Percentiles rank a stretch among this genome's conserved stretches.
Conservation (phyloP, 2,113 vertebrate genomes). For the Coracopsis vasa region DNA sequence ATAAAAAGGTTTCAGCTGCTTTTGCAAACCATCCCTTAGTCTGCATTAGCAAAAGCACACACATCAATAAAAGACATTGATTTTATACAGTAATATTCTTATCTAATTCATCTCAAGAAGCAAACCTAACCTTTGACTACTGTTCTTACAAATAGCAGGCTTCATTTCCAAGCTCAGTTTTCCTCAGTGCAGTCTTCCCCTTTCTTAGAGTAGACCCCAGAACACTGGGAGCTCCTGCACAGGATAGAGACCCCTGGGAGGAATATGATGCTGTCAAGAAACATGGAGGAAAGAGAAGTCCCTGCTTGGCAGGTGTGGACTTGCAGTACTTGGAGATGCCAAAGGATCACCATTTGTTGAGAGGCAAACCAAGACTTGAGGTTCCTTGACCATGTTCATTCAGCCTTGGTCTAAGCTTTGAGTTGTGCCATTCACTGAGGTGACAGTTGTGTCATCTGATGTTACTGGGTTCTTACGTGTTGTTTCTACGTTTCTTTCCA, state of each 20-base stretch:
- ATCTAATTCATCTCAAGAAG: not conserved
- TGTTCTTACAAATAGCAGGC: not conserved
- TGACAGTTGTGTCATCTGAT: not conserved
- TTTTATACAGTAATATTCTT: not conserved
- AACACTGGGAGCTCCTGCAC: not conserved
- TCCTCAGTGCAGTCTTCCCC: not conserved
- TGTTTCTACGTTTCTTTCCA: not conserved
- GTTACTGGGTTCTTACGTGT: not conserved
- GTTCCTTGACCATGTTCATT: fast-evolving
- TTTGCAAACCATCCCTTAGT: not conserved
- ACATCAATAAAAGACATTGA: slow-evolving; percentile 5
- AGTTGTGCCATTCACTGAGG: fast-evolving
- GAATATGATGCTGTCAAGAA: not conserved
- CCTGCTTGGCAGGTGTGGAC: not conserved
- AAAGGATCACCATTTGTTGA: not conserved
- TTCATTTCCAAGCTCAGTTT: not conserved
- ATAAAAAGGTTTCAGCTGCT: not conserved
- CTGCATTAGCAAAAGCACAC: not conserved
- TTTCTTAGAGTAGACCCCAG: not conserved
- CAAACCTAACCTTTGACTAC: not conserved
- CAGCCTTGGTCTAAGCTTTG: not conserved
- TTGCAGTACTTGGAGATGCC: not conserved
- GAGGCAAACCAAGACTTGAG: not conserved
- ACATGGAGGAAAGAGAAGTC: not conserved
- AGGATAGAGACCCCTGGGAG: not conserved